Conservation (phyloP, 2,113 vertebrate genomes). For the Triplophysa tibetana region DNA sequence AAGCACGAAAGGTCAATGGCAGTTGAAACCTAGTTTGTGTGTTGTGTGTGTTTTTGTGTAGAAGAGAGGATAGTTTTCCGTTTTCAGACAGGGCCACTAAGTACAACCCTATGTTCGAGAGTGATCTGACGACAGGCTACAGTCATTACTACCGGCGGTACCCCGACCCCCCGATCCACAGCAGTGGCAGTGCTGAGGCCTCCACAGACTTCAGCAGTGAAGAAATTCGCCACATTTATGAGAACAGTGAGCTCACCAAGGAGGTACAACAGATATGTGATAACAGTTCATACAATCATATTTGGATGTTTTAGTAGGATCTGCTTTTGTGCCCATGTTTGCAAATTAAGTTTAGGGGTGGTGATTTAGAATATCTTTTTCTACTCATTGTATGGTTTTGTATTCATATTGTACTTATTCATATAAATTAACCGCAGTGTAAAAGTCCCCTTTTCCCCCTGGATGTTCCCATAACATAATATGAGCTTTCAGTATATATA, state of each 20-base stretch:
- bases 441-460: too few species aligned
- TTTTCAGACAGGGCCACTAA: conserved; percentile 88
- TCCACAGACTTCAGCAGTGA: conserved; percentile 92
- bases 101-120: conserved; percentile 89
- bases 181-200: conserved; percentile 82
- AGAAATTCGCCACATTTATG: conserved; percentile 92
- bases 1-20: too few species aligned
- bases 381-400: too few species aligned
- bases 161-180: conserved; percentile 77
- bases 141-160: conserved; percentile 82
- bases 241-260: conserved; percentile 89
- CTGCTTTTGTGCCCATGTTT: too few species aligned
- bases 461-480: too few species aligned
- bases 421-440: too few species aligned
- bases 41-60: conserved; percentile 53
- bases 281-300: too few species aligned
- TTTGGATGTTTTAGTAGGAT: too few species aligned
- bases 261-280: conserved; percentile 72
- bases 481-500: too few species aligned
- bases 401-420: too few species aligned
- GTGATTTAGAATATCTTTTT: too few species aligned
- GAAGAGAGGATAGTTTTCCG: conserved; percentile 80
- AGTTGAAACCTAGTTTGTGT: neutral
- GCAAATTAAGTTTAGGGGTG: too few species aligned
- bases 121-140: conserved; percentile 78